Conservation (phyloP, 2,113 vertebrate genomes). For the Reinhardtius hippoglossoides region DNA sequence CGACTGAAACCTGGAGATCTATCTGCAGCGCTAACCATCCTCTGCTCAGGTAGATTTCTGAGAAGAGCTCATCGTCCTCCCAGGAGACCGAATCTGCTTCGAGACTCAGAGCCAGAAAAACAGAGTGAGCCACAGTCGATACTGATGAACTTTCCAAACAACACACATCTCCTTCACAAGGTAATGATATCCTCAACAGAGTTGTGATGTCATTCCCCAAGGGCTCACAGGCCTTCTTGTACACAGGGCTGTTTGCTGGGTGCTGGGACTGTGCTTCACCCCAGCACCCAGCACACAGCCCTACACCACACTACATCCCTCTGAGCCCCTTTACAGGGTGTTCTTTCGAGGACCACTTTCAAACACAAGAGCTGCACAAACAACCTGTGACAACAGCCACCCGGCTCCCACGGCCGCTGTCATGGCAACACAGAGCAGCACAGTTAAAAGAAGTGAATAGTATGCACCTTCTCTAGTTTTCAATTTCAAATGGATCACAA, state of each 20-base stretch:
- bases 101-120: constrained; percentile 17
- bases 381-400: constrained; percentile 85
- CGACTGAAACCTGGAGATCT: constrained; percentile 9
- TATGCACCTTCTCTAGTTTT: constrained; percentile 56
- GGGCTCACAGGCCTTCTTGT: constrained; percentile 19
- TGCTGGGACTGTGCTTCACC: constrained; percentile 2
- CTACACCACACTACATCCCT: constrained; percentile 51
- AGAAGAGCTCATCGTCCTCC: constrained; percentile 22
- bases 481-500: constrained; percentile 49
- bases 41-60: constrained; percentile 22
- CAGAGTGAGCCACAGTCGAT: constrained; percentile 21
- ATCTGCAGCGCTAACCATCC: constrained; percentile 14
- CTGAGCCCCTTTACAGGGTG: constrained; percentile 64
- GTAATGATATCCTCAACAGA: constrained; percentile 28
- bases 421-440: constrained; percentile 86
- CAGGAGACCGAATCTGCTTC: not conserved
- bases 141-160: constrained; percentile 42
- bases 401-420: constrained; percentile 84
- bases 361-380: constrained; percentile 85
- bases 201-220: not conserved
- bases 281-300: constrained; percentile 11
- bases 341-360: constrained; percentile 82
- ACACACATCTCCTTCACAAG: constrained; percentile 19
- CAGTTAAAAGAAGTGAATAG: constrained; percentile 75
- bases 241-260: constrained; percentile 27